Evolutionary conservation across 2,888 invertebrate species (phyloP).

Genomic region (Nineta flava): DNA sequence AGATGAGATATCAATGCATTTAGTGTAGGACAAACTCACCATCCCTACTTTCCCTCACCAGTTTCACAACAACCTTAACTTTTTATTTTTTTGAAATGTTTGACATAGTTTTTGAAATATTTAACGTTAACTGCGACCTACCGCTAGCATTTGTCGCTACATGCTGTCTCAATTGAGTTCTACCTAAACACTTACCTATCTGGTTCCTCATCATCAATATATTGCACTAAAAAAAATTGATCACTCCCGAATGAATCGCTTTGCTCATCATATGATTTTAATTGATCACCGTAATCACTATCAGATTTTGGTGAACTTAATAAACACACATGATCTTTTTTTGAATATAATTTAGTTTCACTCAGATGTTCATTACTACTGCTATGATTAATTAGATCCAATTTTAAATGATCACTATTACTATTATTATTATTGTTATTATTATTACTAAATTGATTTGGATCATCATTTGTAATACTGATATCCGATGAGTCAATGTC

Average conservation of each 20-base stretch:
- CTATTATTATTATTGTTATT: too few species aligned
- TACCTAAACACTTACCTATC: constrained; percentile 17
- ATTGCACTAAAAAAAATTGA: constrained; percentile 27
- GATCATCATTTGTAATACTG: constrained; percentile 1
- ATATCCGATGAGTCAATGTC: constrained; percentile 34
- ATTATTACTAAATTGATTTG: constrained; percentile 12
- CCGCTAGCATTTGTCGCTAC: too few species aligned
- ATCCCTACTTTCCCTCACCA: too few species aligned
- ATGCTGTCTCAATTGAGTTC: too few species aligned
- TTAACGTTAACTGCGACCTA: too few species aligned
- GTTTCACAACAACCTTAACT: too few species aligned
- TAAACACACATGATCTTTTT: constrained; percentile 19
- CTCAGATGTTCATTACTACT: constrained; percentile 8
- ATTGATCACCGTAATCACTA: constrained; percentile 19
- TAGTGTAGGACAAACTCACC: too few species aligned
- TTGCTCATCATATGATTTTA: constrained; percentile 18
- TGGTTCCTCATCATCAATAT: constrained; percentile 13
- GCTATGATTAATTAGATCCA: too few species aligned
- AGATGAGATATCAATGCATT: too few species aligned
- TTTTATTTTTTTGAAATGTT: too few species aligned
- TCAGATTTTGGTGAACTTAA: neutral
- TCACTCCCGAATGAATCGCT: constrained; percentile 18
- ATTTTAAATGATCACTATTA: constrained; percentile 1
- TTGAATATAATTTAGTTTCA: constrained; percentile 11
- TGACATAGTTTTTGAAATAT: too few species aligned